These are phyloP conservation scores for Serripes groenlandicus DNA, from an alignment of 2,888 invertebrate species.

Conservation along the genomic window DNA sequence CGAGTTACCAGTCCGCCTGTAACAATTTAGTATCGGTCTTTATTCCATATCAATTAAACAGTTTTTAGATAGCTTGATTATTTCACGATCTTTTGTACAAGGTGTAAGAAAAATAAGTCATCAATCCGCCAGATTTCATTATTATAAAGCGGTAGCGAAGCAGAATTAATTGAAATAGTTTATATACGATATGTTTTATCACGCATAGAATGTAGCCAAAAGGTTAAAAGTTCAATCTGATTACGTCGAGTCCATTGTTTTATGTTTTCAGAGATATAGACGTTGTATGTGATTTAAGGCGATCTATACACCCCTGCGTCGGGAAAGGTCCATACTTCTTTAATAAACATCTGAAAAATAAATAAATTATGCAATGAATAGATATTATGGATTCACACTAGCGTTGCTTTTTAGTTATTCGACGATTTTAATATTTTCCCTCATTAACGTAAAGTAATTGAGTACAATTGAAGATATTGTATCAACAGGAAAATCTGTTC, in stretches of 20 bases:
- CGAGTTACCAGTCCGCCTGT: neutral
- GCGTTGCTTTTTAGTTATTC: too few relatives aligned
- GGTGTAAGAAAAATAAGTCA: constrained; percentile 19
- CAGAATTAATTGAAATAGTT: neutral
- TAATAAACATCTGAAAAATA: neutral
- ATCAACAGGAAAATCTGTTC: too few relatives aligned
- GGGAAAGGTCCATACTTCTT: neutral
- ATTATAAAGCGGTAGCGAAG: constrained; percentile 4
- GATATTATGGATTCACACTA: too few relatives aligned
- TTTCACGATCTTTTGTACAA: neutral
- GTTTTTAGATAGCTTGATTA: neutral
- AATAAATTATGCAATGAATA: neutral
- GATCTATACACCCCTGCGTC: neutral
- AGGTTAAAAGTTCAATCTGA: neutral
- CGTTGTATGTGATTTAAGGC: neutral
- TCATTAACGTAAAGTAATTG: too few relatives aligned
- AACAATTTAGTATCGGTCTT: neutral
- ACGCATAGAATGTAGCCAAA: neutral
- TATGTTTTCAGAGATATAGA: neutral
- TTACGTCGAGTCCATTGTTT: neutral
- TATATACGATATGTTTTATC: neutral
- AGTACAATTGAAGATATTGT: too few relatives aligned
- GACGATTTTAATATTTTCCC: too few relatives aligned
- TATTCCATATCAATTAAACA: neutral
- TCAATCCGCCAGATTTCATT: neutral